Conservation (phyloP, 2,888 invertebrate genomes). For the Atethmia centrago region DNA sequence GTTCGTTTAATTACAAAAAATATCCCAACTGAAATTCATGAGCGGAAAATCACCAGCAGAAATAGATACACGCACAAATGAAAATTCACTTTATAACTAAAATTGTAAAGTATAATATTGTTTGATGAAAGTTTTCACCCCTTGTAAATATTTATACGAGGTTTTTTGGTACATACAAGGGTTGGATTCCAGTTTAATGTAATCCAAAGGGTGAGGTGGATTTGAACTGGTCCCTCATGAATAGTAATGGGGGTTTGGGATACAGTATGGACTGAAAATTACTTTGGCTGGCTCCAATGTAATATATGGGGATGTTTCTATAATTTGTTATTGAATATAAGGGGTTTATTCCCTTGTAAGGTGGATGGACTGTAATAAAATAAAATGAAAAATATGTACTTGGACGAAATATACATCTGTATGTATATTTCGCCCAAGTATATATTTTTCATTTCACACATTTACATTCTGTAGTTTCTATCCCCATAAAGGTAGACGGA, state of each 20-base stretch:
- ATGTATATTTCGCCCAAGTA: too few relatives aligned
- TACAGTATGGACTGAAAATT: conserved; percentile 58
- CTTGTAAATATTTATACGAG: conserved; percentile 80
- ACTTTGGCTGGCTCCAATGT: conserved; percentile 25
- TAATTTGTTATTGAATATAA: conserved; percentile 51
- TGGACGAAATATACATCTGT: neutral
- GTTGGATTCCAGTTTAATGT: conserved; percentile 80
- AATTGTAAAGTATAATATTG: conserved; percentile 75
- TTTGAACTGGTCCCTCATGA: conserved; percentile 71
- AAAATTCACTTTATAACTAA: conserved; percentile 66
- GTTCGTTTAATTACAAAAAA: conserved; percentile 2
- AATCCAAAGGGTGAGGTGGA: conserved; percentile 70
- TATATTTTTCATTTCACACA: too few relatives aligned
- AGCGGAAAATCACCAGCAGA: conserved; percentile 4
- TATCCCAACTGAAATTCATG: conserved; percentile 33
- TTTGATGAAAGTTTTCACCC: conserved; percentile 67
- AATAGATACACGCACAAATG: conserved; percentile 60
- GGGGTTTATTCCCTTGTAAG: neutral
- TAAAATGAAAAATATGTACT: neutral
- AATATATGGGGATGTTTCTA: conserved; percentile 47
- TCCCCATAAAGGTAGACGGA: neutral
- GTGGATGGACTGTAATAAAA: neutral
- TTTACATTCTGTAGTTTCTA: too few relatives aligned
- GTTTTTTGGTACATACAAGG: conserved; percentile 72
- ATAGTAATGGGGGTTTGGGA: conserved; percentile 73